Evolutionary conservation across 1,140 invertebrate genomes (phyloP).

Genomic region (Hycleus phaleratus): DNA sequence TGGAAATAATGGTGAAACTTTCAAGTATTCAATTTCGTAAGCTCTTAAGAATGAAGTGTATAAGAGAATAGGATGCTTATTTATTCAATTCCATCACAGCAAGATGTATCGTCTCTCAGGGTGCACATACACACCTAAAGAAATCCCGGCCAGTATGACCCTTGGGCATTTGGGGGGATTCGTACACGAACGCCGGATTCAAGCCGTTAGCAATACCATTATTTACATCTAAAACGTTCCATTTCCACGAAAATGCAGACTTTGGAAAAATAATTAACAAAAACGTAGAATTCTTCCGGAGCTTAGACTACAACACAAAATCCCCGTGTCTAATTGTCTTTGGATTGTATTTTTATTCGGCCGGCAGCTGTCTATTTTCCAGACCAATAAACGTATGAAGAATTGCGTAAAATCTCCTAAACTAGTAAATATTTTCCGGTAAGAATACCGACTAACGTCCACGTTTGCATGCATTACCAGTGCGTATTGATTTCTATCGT

Average conservation of each 20-base stretch:
- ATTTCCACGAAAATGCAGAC: conserved; percentile 7
- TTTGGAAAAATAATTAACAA: too few relatives aligned
- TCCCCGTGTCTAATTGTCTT: too few relatives aligned
- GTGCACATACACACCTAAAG: not conserved
- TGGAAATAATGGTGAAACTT: conserved; percentile 9
- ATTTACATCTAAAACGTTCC: conserved; percentile 11
- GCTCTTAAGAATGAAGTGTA: conserved; percentile 12
- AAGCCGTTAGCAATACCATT: conserved; percentile 9
- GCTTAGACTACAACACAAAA: too few relatives aligned
- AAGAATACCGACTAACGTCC: conserved; percentile 24
- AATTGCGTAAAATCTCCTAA: conserved; percentile 12
- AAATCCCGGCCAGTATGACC: conserved; percentile 19
- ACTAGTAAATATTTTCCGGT: not conserved
- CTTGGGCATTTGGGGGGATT: conserved; percentile 20
- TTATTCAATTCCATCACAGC: conserved; percentile 20
- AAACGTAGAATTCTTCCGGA: too few relatives aligned
- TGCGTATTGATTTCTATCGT: conserved; percentile 17
- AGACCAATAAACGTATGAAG: conserved; percentile 8
- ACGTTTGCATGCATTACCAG: conserved; percentile 27
- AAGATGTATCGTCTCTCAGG: conserved; percentile 18
- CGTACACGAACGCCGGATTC: conserved; percentile 14
- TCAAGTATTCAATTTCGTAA: conserved; percentile 13
- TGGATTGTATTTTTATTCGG: too few relatives aligned
- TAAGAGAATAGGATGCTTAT: conserved; percentile 21
- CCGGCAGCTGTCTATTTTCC: not conserved